Evolutionary conservation across 2,888 invertebrate genomes (phyloP).

Genomic region (Cinara cedri): DNA sequence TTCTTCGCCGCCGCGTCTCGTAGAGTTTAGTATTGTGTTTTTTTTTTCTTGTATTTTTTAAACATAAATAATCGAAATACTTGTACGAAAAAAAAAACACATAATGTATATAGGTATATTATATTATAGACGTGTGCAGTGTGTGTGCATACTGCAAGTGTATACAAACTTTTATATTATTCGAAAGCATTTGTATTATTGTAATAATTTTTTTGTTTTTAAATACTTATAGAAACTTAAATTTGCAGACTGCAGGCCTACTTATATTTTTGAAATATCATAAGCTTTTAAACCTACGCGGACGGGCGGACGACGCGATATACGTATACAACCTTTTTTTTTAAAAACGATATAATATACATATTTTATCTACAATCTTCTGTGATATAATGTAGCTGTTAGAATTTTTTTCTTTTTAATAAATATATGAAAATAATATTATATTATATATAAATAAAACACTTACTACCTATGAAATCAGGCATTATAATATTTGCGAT

Average conservation of each 20-base stretch:
- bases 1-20: not conserved
- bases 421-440: slow-evolving; percentile 42
- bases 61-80: not conserved
- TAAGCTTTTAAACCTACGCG: slow-evolving; percentile 29
- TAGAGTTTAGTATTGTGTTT: slow-evolving; percentile 1
- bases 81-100: no score
- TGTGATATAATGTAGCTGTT: slow-evolving; percentile 56
- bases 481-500: slow-evolving; percentile 20
- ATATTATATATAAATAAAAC: slow-evolving; percentile 34
- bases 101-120: no score
- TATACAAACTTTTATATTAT: not conserved
- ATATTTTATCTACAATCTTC: slow-evolving; percentile 57
- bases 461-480: slow-evolving; percentile 17
- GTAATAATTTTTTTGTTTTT: no score
- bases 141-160: not conserved
- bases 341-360: slow-evolving; percentile 38
- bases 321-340: slow-evolving; percentile 1
- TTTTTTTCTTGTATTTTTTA: not conserved
- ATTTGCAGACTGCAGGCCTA: slow-evolving; percentile 41
- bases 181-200: no score
- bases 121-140: no score
- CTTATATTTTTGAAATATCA: slow-evolving; percentile 25
- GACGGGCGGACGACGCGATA: slow-evolving; percentile 1
- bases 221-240: slow-evolving; percentile 17
- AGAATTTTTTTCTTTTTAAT: slow-evolving; percentile 27